Evolutionary conservation across 2,888 invertebrate genomes (phyloP).

Genomic region (Plemyria rubiginata): DNA sequence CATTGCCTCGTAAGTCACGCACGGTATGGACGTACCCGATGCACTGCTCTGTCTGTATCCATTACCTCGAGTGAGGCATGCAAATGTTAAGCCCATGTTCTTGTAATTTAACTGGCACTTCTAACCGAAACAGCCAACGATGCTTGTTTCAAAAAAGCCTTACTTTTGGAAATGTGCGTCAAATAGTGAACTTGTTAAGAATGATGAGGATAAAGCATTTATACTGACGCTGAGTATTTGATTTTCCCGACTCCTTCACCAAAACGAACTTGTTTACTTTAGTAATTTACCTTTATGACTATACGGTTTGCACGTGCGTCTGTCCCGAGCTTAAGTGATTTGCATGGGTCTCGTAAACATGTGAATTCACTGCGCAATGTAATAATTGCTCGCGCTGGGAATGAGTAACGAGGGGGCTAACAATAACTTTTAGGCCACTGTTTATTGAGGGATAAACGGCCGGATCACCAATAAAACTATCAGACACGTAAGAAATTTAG

Average conservation of each 20-base stretch:
- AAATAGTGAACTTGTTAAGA: no score
- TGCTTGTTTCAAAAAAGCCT: no score
- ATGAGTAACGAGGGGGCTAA: constrained; percentile 47
- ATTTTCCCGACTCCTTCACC: not conserved
- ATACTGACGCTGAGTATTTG: not conserved
- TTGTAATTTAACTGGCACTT: no score
- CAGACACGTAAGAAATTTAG: no score
- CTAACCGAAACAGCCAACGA: no score
- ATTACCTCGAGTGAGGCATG: no score
- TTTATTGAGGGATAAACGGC: not conserved
- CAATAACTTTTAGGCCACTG: constrained; percentile 6
- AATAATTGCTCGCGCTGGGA: constrained; percentile 50
- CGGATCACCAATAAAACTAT: no score
- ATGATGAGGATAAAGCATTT: not conserved
- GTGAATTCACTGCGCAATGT: constrained; percentile 60
- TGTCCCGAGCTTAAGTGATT: constrained; percentile 46
- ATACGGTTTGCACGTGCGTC: constrained; percentile 21
- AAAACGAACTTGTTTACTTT: not conserved
- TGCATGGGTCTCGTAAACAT: constrained; percentile 61
- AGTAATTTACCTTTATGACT: constrained; percentile 4
- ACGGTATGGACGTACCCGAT: no score
- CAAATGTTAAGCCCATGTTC: no score
- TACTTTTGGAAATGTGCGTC: no score
- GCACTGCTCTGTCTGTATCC: no score
- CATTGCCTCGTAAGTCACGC: no score